phyloP scores from a whole-genome alignment of 2,888 invertebrate genomes.

The Drosophila kambysellisi region DNA sequence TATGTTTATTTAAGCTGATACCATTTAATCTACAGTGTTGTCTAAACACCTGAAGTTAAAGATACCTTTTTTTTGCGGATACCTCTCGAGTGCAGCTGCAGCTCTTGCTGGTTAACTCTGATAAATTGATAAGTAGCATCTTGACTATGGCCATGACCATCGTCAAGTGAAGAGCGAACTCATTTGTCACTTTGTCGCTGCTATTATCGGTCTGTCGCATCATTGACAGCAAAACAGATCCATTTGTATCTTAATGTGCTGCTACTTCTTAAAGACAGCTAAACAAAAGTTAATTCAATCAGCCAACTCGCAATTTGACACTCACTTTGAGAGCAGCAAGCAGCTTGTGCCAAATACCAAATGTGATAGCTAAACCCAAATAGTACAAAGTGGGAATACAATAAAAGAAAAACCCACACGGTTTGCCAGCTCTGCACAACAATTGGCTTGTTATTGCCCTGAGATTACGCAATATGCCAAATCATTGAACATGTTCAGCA shows the following conservation, averaged over 20 bases:
- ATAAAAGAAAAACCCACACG: constrained; percentile 26
- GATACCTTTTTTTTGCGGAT: background rate
- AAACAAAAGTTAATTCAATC: constrained; percentile 14
- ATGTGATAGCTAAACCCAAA: background rate
- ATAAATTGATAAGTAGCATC: constrained; percentile 8
- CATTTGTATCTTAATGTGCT: constrained; percentile 23
- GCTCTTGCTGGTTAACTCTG: background rate
- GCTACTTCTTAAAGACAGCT: constrained; percentile 17
- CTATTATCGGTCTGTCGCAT: constrained; percentile 31
- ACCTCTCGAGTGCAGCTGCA: background rate
- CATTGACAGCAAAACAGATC: constrained; percentile 20
- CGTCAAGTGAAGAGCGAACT: constrained; percentile 9
- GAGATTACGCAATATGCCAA: constrained; percentile 23
- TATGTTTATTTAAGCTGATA: background rate
- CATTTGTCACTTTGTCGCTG: constrained; percentile 43
- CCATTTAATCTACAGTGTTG: background rate
- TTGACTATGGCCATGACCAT: constrained; percentile 28
- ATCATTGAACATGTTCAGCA: constrained; percentile 31
- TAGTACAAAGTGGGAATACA: background rate
- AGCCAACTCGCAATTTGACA: constrained; percentile 13
- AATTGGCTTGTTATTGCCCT: constrained; percentile 21
- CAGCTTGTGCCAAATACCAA: constrained; percentile 6
- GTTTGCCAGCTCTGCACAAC: background rate
- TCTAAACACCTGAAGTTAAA: background rate
- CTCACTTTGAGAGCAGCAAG: constrained; percentile 15